Evolutionary conservation across 2,888 invertebrate genomes (phyloP), one percentile per base, ranked within the genome.

Genomic region (Dicyrtomina minuta): DNA sequence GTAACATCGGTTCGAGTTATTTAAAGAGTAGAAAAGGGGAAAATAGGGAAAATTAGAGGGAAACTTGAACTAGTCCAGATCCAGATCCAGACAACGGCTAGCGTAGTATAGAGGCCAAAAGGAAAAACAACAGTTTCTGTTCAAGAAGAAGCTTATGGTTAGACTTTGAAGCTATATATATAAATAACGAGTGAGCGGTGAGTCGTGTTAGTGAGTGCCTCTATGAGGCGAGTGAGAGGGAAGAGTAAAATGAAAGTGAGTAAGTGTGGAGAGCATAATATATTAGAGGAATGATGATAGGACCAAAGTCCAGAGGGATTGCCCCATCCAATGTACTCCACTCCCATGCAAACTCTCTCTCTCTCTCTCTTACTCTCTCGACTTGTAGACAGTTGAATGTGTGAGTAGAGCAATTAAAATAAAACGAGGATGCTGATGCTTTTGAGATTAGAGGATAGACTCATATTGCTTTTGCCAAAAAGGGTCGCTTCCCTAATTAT

Each of bases 361-460:
- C n/a, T n/a, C n/a, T n/a, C n/a, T n/a, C n/a, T n/a, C n/a, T n/a
- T n/a, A n/a, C n/a, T n/a, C n/a, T n/a, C n/a, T n/a, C n/a, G n/a
- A n/a, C n/a, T n/a, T n/a, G n/a, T n/a, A n/a, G 46, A 13, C 43
- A 43, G 43, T 8, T 22, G 43, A 53, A 65, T 62, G 67, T 61
- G 66, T 49, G 66, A 66, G 62, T 15, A 41, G 56, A 69, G 68
- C 68, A 68, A 68, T 71, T 68, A 71, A 71, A 71, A 71, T 71
- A 65, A 68, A 68, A 68, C 56, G 71, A 58, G 64, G 59, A 64
- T 61, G 56, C 58, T 61, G 61, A 70, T 64, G 67, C 56, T 44
- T 62, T 33, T 22, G 41, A 67, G 67, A 71, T 56, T 58, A 66
- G 51, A 59, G 33, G 46, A 20, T 33, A 44, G 12, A 44, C 1